phyloP scores from a whole-genome alignment of 2,797 vertebrate species.

The Podarcis lilfordi region DNA sequence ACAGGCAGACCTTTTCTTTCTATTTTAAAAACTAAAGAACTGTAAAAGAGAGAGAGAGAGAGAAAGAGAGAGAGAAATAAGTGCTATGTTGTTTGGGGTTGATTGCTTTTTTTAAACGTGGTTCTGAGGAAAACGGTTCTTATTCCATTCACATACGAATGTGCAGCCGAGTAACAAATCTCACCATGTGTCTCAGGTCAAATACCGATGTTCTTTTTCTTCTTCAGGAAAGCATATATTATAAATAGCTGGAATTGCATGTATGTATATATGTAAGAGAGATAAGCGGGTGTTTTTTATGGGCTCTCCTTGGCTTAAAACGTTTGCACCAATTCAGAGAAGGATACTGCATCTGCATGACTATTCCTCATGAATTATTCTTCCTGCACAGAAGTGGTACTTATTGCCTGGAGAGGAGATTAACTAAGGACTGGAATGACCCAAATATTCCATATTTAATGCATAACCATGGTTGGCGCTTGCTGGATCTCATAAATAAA shows the following conservation, averaged over 20 bases:
- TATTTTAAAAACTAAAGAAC: not conserved
- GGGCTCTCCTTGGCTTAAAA: not conserved
- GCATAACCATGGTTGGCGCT: constrained; percentile 19
- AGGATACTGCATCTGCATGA: constrained; percentile 35
- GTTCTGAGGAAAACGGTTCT: constrained; percentile 22
- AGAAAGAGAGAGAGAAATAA: constrained; percentile 6
- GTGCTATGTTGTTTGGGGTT: not conserved
- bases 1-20: not conserved
- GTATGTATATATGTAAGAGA: not conserved
- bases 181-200: constrained; percentile 26
- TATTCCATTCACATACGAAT: constrained; percentile 33
- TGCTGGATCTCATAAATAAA: constrained; percentile 46
- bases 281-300: not conserved
- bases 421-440: constrained; percentile 39
- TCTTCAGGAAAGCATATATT: constrained; percentile 32
- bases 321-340: constrained; percentile 36
- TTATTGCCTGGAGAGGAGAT: constrained; percentile 29
- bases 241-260: constrained; percentile 5
- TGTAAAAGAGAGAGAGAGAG: constrained; percentile 5
- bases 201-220: constrained; percentile 27
- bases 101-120: not conserved
- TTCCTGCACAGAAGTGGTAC: constrained; percentile 14
- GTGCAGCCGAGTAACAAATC: constrained; percentile 35
- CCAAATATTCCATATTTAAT: constrained; percentile 38
- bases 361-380: constrained; percentile 15